These are phyloP conservation scores for Heliothis subflexa DNA, from an alignment of 1,140 invertebrate species.

Conservation along the genomic window DNA sequence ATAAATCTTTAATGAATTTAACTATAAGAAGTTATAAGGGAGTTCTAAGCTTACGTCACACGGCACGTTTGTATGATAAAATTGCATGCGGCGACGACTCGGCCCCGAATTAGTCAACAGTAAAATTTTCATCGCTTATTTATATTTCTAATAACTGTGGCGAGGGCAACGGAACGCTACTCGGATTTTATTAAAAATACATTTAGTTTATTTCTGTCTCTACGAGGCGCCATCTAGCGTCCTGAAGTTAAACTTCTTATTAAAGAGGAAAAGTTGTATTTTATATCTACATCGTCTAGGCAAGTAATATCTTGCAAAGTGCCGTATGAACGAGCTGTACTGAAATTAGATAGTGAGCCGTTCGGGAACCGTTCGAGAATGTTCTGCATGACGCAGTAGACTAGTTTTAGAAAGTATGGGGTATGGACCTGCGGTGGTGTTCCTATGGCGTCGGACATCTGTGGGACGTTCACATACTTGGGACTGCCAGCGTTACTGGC, in stretches of 20 bases:
- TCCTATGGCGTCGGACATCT: conserved; percentile 70
- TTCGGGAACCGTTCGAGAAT: background rate
- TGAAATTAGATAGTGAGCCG: background rate
- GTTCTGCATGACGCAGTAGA: background rate
- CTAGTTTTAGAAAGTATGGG: background rate
- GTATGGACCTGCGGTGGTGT: conserved; percentile 71
- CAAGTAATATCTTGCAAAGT: conserved; percentile 17
- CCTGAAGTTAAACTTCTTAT: background rate
- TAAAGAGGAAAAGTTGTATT: background rate
- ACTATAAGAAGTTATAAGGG: background rate
- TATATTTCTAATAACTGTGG: background rate
- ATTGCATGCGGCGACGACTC: conserved; percentile 13
- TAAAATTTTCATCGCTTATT: background rate
- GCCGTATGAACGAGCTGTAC: conserved; percentile 12
- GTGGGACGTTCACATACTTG: conserved; percentile 71
- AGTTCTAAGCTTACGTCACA: conserved; percentile 6
- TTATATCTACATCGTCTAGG: background rate
- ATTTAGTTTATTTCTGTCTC: background rate
- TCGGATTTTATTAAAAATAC: background rate
- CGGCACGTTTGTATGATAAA: conserved; percentile 28
- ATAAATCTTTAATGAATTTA: background rate
- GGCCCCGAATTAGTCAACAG: background rate
- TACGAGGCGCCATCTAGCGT: conserved; percentile 13
- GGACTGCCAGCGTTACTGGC: conserved; percentile 70
- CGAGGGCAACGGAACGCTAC: background rate